Conservation (phyloP, 53 echinoderm and acorn worm species). For the Hippasteria phrygiana region DNA sequence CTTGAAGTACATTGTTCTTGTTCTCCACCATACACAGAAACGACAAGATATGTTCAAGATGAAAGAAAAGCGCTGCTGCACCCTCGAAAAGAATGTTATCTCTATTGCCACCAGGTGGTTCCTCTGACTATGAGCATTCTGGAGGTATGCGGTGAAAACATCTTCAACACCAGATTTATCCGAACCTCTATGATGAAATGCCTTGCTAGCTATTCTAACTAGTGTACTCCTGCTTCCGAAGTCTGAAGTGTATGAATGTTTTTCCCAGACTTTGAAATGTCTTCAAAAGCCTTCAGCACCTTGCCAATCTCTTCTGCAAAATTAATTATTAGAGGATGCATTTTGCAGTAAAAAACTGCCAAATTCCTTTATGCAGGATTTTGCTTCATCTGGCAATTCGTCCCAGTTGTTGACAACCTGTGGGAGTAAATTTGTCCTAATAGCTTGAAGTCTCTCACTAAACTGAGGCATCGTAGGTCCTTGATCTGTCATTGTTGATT, state of each 20-base stretch:
- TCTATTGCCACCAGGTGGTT: slow-evolving; percentile 63
- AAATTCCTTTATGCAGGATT: slow-evolving; percentile 1
- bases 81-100: slow-evolving; percentile 70
- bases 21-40: slow-evolving; percentile 25
- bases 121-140: background rate
- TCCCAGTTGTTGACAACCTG: slow-evolving; percentile 65
- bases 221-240: slow-evolving; percentile 49
- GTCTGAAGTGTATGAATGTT: slow-evolving; percentile 54
- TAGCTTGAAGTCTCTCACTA: background rate
- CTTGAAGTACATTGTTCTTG: slow-evolving; percentile 47
- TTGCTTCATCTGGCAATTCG: slow-evolving; percentile 28
- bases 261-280: slow-evolving; percentile 54
- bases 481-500: slow-evolving; percentile 61
- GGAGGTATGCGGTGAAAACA: slow-evolving; percentile 24
- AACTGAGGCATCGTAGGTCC: slow-evolving; percentile 59
- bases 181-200: slow-evolving; percentile 60
- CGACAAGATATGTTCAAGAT: slow-evolving; percentile 35
- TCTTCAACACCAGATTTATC: slow-evolving; percentile 67
- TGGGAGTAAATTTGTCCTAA: slow-evolving; percentile 59
- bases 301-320: slow-evolving; percentile 73
- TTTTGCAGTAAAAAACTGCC: slow-evolving; percentile 73
- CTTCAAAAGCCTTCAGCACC: slow-evolving; percentile 64
- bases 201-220: slow-evolving; percentile 64
- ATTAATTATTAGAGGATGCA: slow-evolving; percentile 70
- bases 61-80: slow-evolving; percentile 48